Evolutionary conservation across 2,888 invertebrate genomes (phyloP).

Genomic region (Pheosia gnoma): DNA sequence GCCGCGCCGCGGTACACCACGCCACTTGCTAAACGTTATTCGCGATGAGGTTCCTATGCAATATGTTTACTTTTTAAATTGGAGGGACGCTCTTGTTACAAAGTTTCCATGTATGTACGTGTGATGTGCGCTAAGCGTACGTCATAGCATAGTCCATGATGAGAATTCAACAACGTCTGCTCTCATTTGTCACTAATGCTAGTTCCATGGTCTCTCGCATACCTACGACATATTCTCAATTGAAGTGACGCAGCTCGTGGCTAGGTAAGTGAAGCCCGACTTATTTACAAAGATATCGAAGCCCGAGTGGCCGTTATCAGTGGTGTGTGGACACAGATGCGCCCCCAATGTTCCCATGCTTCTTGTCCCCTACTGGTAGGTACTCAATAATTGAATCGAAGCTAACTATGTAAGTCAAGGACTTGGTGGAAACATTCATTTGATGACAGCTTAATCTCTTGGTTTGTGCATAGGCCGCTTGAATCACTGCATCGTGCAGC

Average conservation of each 20-base stretch:
- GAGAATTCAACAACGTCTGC: too few species aligned
- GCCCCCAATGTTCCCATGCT: slow-evolving; percentile 58
- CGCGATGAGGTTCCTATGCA: slow-evolving; percentile 55
- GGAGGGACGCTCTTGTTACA: slow-evolving; percentile 8
- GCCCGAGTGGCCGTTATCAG: slow-evolving; percentile 43
- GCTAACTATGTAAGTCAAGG: slow-evolving; percentile 39
- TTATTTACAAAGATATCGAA: slow-evolving; percentile 39
- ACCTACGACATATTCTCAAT: not conserved
- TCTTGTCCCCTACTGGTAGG: slow-evolving; percentile 35
- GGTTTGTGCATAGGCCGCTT: too few species aligned
- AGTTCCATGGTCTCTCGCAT: too few species aligned
- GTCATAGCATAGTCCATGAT: not conserved
- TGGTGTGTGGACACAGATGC: slow-evolving; percentile 74
- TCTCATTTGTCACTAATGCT: too few species aligned
- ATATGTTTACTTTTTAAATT: slow-evolving; percentile 21
- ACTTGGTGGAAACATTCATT: slow-evolving; percentile 18
- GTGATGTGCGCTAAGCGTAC: too few species aligned
- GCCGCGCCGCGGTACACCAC: slow-evolving; percentile 48
- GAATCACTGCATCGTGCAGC: too few species aligned
- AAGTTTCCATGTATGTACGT: not conserved
- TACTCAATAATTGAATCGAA: slow-evolving; percentile 41
- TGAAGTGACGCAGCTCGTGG: slow-evolving; percentile 4
- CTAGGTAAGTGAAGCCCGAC: slow-evolving; percentile 13
- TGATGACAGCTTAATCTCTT: too few species aligned
- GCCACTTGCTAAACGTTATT: slow-evolving; percentile 68